Evolutionary conservation across 2,797 vertebrate species (phyloP).

Genomic region (Semotilus atromaculatus): DNA sequence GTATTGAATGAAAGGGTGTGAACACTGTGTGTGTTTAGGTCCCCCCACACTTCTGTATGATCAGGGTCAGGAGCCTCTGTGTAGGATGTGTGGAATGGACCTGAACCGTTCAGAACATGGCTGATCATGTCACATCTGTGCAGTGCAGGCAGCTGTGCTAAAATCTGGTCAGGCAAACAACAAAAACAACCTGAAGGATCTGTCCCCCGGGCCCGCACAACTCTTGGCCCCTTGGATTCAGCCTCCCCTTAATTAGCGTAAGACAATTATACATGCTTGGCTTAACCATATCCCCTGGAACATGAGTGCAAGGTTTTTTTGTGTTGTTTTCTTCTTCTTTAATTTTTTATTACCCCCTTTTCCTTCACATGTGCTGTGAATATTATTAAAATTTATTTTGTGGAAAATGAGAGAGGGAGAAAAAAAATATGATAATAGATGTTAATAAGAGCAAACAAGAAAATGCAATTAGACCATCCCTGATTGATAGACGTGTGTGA

Average conservation of each 20-base stretch:
- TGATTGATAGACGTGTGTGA: constrained; percentile 53
- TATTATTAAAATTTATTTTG: constrained; percentile 71
- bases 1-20: no score
- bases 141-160: constrained; percentile 68
- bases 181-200: constrained; percentile 67
- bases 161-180: constrained; percentile 65
- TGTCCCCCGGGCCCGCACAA: constrained; percentile 60
- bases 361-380: constrained; percentile 61
- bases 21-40: neutral
- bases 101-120: constrained; percentile 24
- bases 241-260: constrained; percentile 80
- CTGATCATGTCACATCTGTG: constrained; percentile 70
- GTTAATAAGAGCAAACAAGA: constrained; percentile 68
- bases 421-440: constrained; percentile 47
- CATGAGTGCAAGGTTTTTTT: constrained; percentile 71
- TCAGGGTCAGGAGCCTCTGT: constrained; percentile 14
- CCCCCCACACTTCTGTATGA: neutral
- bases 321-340: constrained; percentile 4
- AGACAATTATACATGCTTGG: constrained; percentile 85
- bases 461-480: constrained; percentile 55
- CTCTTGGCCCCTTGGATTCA: constrained; percentile 64
- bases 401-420: constrained; percentile 50
- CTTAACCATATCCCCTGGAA: constrained; percentile 81
- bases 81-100: constrained; percentile 40
- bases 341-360: constrained; percentile 37